Evolutionary conservation across 2,888 invertebrate species (phyloP), one percentile per base, ranked within the genome.

Genomic region (Ophonus ardosiacus): DNA sequence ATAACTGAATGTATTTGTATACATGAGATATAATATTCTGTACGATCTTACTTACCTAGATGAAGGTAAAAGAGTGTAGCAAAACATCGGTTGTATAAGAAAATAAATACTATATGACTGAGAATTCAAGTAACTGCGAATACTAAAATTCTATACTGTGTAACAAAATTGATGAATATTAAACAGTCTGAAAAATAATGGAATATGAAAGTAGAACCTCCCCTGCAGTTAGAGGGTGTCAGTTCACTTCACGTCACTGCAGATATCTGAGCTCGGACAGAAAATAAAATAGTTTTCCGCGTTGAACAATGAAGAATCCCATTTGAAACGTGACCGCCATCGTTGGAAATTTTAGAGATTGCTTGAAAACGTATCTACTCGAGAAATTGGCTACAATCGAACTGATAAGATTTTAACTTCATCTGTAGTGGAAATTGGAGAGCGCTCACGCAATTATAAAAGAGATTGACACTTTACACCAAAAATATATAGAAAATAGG

Each of bases 391-490:
- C 71, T 43, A 18, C 71, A 74, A 74, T 68, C 13, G 68, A 74
- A 74, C 71, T 74, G 71, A 74, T 74, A 43, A 74, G 71, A 74
- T 74, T 74, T 74, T 43, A 74, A 74, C 71, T 15, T 74, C 40
- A 74, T 74, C 51, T 74, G 71, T 74, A 18, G 15, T 74, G 71
- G 40, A 74, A 74, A 74, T 74, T 74, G 71, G 17, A 18, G 40
- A n/a, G 8, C 15, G 6, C 8, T 68, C n/a, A 40, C 43, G 18
- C 43, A 74, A 51, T 74, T 74, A 43, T 74, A 8, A 43, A 31
- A 74, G 18, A 43, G 68, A 63, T 63, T 63, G 59, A 59, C 15
- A 59, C 59, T 59, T 59, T 31, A 31, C 5, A 31, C 31, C 2
- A 6, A 31, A 31, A 31, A 31, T 3, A 31, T 31, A 31, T 31